Evolutionary conservation across 2,888 invertebrate genomes (phyloP), one percentile per base, ranked within the genome.

Genomic region (Oscheius sp.): DNA sequence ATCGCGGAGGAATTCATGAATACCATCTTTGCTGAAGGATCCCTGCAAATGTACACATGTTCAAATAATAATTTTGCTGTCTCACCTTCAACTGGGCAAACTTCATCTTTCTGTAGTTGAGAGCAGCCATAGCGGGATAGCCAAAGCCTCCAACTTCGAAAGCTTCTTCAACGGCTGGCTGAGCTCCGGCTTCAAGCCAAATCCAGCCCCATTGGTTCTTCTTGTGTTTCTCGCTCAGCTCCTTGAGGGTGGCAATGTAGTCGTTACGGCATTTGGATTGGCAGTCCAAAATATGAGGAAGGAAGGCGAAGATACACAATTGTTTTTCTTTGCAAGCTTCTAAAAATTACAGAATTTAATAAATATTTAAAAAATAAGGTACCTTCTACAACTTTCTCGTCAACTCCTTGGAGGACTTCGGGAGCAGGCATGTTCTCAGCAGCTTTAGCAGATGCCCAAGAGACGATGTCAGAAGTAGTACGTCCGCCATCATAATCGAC

Each of bases 121-220:
- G 93, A 21, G 95, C 96, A 6, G 96, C 96, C 93, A 99, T 93
- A 0, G 98, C 97, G 1, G 99, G 99, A 90, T 99, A 99, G 12
- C 99, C 99, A 90, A 99, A 99, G 93, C 92, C 99, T 77, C 99
- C 99, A 81, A 99, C 93, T 88, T 95, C 98, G 45, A 99, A 89
- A 0, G 95, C 92, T 77, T 93, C 93, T 89, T 99, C 99, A 21
- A 99, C 89, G 0, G 93, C 92, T 0, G 91, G 89, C 89, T 99
- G 97, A 1, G 93, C 92, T 12, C 93, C 94, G 53, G 95, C 97
- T 89, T 98, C 97, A 1, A 94, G 90, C 99, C 99, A 99, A 13
- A 94, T 91, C 96, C 97, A 98, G 76, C 96, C 96, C 96, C 97
- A 97, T 91, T 93, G 92, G 89, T 95, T 95, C 90, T 93, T 93